Evolutionary conservation across 1,140 invertebrate species (phyloP), one percentile per base, ranked within the genome.

Genomic region (Pygmarrhopalites habei): DNA sequence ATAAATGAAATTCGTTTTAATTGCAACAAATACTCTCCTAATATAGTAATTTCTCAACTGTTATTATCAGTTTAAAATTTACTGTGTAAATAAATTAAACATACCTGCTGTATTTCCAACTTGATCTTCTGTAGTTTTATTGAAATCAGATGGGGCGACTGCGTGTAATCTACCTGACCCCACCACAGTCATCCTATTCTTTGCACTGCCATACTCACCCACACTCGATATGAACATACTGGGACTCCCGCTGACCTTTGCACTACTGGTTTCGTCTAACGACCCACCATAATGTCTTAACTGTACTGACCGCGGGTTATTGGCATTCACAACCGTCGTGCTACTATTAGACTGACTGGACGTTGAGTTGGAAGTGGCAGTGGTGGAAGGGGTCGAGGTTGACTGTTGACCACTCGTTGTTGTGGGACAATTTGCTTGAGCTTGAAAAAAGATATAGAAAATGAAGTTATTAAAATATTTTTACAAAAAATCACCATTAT

Each of bases 101-200:
- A n/a, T n/a, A n/a, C n/a, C n/a, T n/a, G n/a, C n/a, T n/a, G n/a
- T n/a, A n/a, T n/a, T n/a, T n/a, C n/a, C n/a, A n/a, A n/a, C n/a
- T n/a, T n/a, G n/a, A n/a, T n/a, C n/a, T n/a, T n/a, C n/a, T n/a
- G n/a, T n/a, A n/a, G n/a, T n/a, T n/a, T n/a, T n/a, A n/a, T n/a
- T 65, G 66, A 66, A 71, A 35, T 61, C 68, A 2, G 60, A 55
- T 4, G 70, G 70, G 29, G 70, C 67, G 61, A 69, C 70, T 64
- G 67, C 69, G 43, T 71, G 70, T 10, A 71, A 44, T 57, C 70
- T 71, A 35, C 65, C 65, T 59, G 60, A 65, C 23, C 70, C 68
- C 2, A 71, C 67, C 4, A 70, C 53, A 17, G 62, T 67, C 12
- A 62, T n/a, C 47, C 70, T 44, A 53, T 71, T 71, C 41, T 61